Evolutionary conservation across 2,888 invertebrate species (phyloP), one percentile per base, ranked within the genome.

Genomic region (Harpagoxenus sublaevis): DNA sequence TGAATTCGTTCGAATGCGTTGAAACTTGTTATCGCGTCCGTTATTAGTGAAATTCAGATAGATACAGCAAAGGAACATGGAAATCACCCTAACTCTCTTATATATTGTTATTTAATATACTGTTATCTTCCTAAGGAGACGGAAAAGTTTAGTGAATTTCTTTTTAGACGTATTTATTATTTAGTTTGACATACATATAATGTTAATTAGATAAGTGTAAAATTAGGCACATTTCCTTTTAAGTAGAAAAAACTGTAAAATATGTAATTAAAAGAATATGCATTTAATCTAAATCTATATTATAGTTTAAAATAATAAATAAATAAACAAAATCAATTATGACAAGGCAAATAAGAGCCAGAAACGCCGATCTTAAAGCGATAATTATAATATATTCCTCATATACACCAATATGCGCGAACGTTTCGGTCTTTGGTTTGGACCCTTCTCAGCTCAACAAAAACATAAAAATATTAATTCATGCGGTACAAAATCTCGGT

Each of bases 21-120:
- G 81, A 65, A 84, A 75, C 48, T 78, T 83, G 86, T 87, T 88
- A 88, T 88, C 84, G 28, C 18, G 39, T 71, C 45, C 4, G 18
- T 28, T 2, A 45, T 15, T 15, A 23, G 9, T 3, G n/a, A 28
- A 66, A 57, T 55, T 31, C 18, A 9, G 42, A 42, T 42, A 79
- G 42, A 60, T 51, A 48, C 1, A n/a, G 31, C 15, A 23, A 39
- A 66, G 53, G 9, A 51, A 53, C 5, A n/a, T 28, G 35, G 35
- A 5, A 35, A 35, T 35, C 6, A 35, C 35, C 6, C 35, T 35
- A 18, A 8, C 42, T 42, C 6, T 42, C 42, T 42, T 35, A 9
- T 42, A 42, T 42, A 9, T 42, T 9, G 42, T 9, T 9, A 8
- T 42, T 9, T 57, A 12, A 42, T 55, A 39, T 28, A n/a, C 12